Evolutionary conservation across 2,888 invertebrate genomes (phyloP), one percentile per base, ranked within the genome.

Genomic region (Eupithecia subumbrata): DNA sequence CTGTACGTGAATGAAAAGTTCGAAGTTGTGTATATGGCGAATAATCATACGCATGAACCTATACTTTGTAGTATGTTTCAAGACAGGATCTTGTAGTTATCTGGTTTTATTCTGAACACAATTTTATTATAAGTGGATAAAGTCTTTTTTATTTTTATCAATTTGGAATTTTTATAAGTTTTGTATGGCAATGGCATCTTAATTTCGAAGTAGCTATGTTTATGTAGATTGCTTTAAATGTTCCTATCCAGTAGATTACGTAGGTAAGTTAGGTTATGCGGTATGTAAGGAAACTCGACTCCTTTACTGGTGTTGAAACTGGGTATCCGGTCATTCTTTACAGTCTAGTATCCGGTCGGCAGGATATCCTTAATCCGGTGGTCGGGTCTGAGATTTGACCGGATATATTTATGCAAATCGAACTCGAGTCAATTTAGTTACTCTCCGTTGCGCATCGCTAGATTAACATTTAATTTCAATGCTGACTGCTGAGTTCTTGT

Each of bases 1-100:
- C 85, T 91, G 4, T 88, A 90, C 73, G 88, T 91, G 22, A 92
- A 92, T 77, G 89, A 91, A 8, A 90, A 89, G 79, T 92, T 86
- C 75, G 89, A 92, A 83, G 85, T 92, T 7, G 83, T 89, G 4
- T 85, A 84, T n/a, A 87, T 88, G 73, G 86, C 84, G 2, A 90
- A 91, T 71, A 81, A 82, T 25, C 92, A 92, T 80, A 91, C 87
- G 2, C 92, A 92, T 69, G 90, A 92, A 52, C 92, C 92, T 5
- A 87, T 89, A 63, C 79, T 92, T 5, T 91, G 91, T 80, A 84
- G 87, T 22, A 84, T 90, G 63, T 89, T 91, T 72, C 90, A 91
- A 82, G 87, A 91, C 66, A 87, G 85, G 80, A 91, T 92, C 60
- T 87, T 77, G 73, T 77, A 75, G 64, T 22, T 25, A 25, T 56